These are phyloP conservation scores for Cataglyphis livida DNA, from an alignment of 2,888 invertebrate species.

Conservation along the genomic window DNA sequence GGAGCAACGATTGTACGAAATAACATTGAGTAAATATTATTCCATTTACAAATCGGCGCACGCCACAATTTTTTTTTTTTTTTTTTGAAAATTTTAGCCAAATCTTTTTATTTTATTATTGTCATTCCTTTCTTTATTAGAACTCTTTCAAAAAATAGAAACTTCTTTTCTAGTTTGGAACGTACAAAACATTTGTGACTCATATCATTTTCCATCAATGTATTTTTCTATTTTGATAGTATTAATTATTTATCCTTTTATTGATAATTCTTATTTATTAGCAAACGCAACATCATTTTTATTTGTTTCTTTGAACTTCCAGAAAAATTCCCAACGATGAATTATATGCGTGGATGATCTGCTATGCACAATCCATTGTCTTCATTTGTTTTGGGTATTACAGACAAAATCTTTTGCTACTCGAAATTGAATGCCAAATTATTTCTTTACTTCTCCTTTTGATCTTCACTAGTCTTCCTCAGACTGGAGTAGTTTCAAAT, in stretches of 20 bases:
- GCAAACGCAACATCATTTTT: neutral
- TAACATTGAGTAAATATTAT: conserved; percentile 63
- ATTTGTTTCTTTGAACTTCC: neutral
- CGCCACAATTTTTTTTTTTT: neutral
- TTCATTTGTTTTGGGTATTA: neutral
- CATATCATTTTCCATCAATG: neutral
- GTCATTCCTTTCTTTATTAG: neutral
- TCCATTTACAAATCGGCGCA: neutral
- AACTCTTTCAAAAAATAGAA: neutral
- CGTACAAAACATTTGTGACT: neutral
- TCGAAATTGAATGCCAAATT: neutral
- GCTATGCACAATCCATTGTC: neutral
- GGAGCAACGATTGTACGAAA: conserved; percentile 47
- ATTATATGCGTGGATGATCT: neutral
- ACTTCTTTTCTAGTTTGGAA: neutral
- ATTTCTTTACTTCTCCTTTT: neutral
- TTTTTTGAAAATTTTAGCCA: neutral
- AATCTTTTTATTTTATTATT: neutral
- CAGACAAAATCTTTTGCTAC: neutral
- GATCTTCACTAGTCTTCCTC: conserved; percentile 18
- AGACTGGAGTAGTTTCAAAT: neutral
- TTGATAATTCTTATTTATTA: neutral
- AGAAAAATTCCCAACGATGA: neutral
- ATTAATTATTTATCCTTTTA: neutral
- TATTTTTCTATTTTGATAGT: neutral